Evolutionary conservation across 2,113 vertebrate genomes (phyloP), one percentile per base, ranked within the genome.

Genomic region (Tautogolabrus adspersus): DNA sequence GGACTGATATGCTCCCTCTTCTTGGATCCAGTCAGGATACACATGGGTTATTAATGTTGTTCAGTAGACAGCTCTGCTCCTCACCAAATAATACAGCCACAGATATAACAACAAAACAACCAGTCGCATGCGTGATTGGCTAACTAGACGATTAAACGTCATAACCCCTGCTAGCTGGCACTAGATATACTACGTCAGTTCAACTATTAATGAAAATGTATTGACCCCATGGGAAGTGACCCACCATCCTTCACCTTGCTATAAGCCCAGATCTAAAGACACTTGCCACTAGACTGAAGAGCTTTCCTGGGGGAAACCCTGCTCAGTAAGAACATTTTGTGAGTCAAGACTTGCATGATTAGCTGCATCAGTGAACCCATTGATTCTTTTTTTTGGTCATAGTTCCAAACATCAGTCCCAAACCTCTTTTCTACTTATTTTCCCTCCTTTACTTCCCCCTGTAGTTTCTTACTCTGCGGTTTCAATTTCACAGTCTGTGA

Each of bases 401-500:
- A 18, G 13, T 61, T 65, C 81, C n/a, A 71, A 49, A 81, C n/a
- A 58, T 16, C 68, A 69, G 8, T 66, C 60, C 10, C 49, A 51
- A 59, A 49, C 46, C 19, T 52, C 67, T 23, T 57, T 47, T 79
- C n/a, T 44, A 13, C 2, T 52, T 66, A 3, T 44, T 51, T 58
- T 52, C 26, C 63, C 30, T 69, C 49, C 46, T 62, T 18, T n/a
- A 23, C 38, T 42, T 30, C 12, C 21, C 44, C 67, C 47, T 16
- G 30, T 34, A 21, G 26, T 61, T 54, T 67, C 64, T 34, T 47
- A 62, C 55, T 70, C 47, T 56, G n/a, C 63, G 23, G 59, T 62
- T 68, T 81, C 57, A 75, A 73, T 85, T 83, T 81, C 79, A 85
- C 74, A 81, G 67, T 72, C 68, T 52, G 57, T 76, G 52, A 84